A percentile compares a stretch with the other conserved stretches of the same genome.
These are phyloP conservation scores for Hydrochoerus hydrochaeris DNA, from an alignment of 2,113 vertebrate species.

Conservation along the genomic window DNA sequence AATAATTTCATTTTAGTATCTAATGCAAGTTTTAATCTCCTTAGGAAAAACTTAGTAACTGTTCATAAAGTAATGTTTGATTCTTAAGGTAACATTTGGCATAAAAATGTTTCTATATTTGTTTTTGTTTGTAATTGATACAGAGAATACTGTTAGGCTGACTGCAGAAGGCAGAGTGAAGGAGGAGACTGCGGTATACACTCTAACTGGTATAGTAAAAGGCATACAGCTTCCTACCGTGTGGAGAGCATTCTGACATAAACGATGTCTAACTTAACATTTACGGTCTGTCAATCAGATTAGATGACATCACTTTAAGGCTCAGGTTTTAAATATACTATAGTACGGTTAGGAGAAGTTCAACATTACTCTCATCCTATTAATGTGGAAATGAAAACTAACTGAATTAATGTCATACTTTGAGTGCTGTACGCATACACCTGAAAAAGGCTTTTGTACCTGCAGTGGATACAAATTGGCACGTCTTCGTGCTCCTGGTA, in stretches of 20 bases:
- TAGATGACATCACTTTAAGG: not conserved
- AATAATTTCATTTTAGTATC: not conserved
- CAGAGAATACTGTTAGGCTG: not conserved
- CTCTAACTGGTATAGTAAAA: not conserved
- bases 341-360: not conserved
- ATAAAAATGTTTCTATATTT: not conserved
- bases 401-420: not conserved
- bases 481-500: conserved; percentile 97
- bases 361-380: not conserved
- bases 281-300: not conserved
- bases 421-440: not conserved
- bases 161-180: not conserved
- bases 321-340: not conserved
- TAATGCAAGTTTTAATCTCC: not conserved
- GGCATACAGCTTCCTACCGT: not conserved
- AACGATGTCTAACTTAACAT: not conserved
- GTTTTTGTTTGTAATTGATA: not conserved
- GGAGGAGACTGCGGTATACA: too few species aligned
- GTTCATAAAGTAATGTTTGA: not conserved
- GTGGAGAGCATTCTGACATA: not conserved
- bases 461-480: conserved; percentile 98
- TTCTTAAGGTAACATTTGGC: not conserved
- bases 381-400: not conserved
- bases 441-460: conserved; percentile 84
- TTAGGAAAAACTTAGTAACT: not conserved